A percentile compares a stretch with the other conserved stretches of the same genome.
phyloP scores from a whole-genome alignment of 1,140 invertebrate genomes.

The Bombyx mori region DNA sequence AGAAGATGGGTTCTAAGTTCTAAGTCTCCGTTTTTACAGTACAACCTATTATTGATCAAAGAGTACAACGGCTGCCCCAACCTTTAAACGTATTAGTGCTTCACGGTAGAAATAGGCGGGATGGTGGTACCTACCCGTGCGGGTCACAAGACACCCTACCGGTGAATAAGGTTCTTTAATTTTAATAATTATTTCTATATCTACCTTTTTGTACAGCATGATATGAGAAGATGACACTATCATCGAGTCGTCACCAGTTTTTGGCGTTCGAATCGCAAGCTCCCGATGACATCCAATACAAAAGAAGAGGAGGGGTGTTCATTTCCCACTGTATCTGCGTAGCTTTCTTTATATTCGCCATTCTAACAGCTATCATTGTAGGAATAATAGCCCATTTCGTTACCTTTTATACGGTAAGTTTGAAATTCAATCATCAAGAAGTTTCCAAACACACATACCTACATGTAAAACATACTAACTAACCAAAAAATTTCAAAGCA shows the following conservation, averaged over 20 bases:
- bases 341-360: slow-evolving; percentile 37
- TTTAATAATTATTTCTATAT: too few relatives aligned
- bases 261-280: slow-evolving; percentile 54
- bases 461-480: too few relatives aligned
- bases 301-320: slow-evolving; percentile 56
- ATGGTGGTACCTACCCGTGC: too few relatives aligned
- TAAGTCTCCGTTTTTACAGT: too few relatives aligned
- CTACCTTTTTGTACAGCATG: slow-evolving; percentile 33
- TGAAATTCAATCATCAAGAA: too few relatives aligned
- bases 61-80: too few relatives aligned
- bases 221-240: slow-evolving; percentile 46
- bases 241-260: slow-evolving; percentile 65
- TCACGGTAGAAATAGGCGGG: not conserved
- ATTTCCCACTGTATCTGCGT: slow-evolving; percentile 51
- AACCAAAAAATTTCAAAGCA: too few relatives aligned
- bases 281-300: slow-evolving; percentile 48
- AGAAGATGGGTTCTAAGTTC: too few relatives aligned
- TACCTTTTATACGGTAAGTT: slow-evolving; percentile 47
- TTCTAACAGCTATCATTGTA: slow-evolving; percentile 44
- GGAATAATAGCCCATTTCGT: slow-evolving; percentile 60
- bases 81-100: not conserved
- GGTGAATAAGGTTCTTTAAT: not conserved
- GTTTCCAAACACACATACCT: too few relatives aligned
- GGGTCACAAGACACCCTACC: too few relatives aligned
- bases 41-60: too few relatives aligned